Percentiles rank a stretch among this genome's conserved stretches.
phyloP scores from a whole-genome alignment of 1,140 invertebrate species.

The Aplysia californica region DNA sequence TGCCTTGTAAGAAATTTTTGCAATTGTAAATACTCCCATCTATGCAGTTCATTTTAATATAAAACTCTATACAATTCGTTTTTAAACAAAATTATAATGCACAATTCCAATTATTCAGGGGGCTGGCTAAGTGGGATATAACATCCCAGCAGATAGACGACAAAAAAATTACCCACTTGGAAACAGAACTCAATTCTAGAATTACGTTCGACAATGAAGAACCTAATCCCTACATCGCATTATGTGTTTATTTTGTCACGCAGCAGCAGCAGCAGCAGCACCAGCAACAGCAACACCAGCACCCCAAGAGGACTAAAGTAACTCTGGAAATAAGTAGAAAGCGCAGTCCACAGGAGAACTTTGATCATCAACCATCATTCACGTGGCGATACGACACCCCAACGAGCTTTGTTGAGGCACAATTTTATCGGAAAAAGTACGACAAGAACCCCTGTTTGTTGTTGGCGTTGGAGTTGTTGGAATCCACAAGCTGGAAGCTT shows the following conservation, averaged over 20 bases:
- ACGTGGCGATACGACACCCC: not conserved
- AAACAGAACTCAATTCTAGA: too few relatives aligned
- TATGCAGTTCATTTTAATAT: too few relatives aligned
- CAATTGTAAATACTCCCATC: not conserved
- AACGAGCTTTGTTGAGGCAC: not conserved
- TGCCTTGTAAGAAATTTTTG: not conserved
- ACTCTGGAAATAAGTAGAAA: not conserved
- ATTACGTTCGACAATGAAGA: too few relatives aligned
- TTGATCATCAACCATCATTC: not conserved
- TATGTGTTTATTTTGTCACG: too few relatives aligned
- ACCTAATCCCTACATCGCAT: too few relatives aligned
- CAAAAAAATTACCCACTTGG: not conserved
- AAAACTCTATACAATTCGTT: too few relatives aligned
- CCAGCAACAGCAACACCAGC: not conserved
- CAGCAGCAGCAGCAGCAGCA: not conserved
- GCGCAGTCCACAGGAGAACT: not conserved
- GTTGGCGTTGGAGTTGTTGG: not conserved
- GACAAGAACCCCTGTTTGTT: not conserved
- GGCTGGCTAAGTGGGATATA: too few relatives aligned
- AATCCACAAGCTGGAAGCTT: constrained; percentile 60
- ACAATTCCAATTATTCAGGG: too few relatives aligned
- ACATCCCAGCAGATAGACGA: not conserved
- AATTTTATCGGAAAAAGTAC: not conserved
- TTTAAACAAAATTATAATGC: too few relatives aligned
- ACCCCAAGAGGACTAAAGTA: not conserved